Percentiles rank a stretch among this genome's conserved stretches.
Evolutionary conservation across 2,113 vertebrate genomes (phyloP).

Genomic region (Sterna hirundo): DNA sequence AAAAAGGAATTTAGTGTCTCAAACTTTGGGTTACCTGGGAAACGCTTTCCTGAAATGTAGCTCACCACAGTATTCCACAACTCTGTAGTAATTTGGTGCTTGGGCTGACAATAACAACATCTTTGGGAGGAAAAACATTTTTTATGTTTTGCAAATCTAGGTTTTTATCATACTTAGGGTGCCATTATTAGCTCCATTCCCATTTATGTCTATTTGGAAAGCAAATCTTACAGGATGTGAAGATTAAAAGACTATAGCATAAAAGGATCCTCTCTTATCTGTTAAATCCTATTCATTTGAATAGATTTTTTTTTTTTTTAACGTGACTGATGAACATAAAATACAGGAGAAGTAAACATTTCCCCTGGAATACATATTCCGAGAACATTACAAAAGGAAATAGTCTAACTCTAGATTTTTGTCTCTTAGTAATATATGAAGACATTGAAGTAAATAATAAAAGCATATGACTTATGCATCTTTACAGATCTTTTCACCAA

Average conservation of each 20-base stretch:
- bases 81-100: background rate
- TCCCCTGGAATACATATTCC: background rate
- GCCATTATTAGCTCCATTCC: background rate
- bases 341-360: background rate
- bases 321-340: background rate
- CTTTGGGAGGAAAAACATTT: fast-evolving
- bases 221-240: background rate
- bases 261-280: background rate
- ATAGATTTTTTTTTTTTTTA: background rate
- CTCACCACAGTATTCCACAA: background rate
- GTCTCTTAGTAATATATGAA: background rate
- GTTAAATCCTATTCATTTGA: background rate
- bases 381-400: background rate
- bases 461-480: background rate
- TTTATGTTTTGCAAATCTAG: background rate
- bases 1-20: background rate
- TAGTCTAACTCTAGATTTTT: background rate
- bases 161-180: background rate
- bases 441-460: background rate
- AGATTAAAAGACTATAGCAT: background rate
- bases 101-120: background rate
- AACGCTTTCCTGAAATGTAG: background rate
- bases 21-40: background rate
- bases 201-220: background rate
- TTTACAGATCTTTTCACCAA: conserved; percentile 88